These are phyloP conservation scores for Plodia interpunctella DNA, from an alignment of 1,140 invertebrate genomes.

Conservation along the genomic window DNA sequence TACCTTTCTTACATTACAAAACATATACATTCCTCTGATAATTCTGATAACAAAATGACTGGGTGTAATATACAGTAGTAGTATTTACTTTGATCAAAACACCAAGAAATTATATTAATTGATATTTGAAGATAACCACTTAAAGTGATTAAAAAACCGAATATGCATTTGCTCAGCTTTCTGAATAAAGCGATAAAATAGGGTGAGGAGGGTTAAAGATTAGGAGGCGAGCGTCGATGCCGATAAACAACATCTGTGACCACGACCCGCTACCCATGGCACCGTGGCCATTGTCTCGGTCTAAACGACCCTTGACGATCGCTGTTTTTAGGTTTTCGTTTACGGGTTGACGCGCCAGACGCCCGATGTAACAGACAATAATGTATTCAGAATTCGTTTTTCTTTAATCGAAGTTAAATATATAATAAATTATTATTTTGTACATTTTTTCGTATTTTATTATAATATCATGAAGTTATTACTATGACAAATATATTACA, in stretches of 20 bases:
- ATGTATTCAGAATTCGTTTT: background rate
- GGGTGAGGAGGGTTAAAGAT: conserved; percentile 49
- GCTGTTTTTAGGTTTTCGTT: conserved; percentile 10
- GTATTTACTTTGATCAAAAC: too few relatives aligned
- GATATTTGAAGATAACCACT: background rate
- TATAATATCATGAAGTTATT: too few relatives aligned
- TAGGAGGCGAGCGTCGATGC: conserved; percentile 35
- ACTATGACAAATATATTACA: too few relatives aligned
- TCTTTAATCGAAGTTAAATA: too few relatives aligned
- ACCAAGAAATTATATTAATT: too few relatives aligned
- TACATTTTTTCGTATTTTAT: too few relatives aligned
- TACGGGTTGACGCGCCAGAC: conserved; percentile 6
- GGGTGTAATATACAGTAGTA: too few relatives aligned
- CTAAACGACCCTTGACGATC: conserved; percentile 26
- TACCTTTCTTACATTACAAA: too few relatives aligned
- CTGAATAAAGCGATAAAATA: conserved; percentile 12
- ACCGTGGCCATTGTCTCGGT: conserved; percentile 23
- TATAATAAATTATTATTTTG: too few relatives aligned
- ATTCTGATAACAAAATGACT: too few relatives aligned
- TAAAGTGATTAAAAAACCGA: conserved; percentile 5
- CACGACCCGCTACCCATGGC: conserved; percentile 32
- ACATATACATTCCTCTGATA: too few relatives aligned
- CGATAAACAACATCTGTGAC: conserved; percentile 69
- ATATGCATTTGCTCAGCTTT: conserved; percentile 5
- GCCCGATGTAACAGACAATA: background rate